phyloP scores from a whole-genome alignment of 2,113 vertebrate species.

The Rhinoderma darwinii region DNA sequence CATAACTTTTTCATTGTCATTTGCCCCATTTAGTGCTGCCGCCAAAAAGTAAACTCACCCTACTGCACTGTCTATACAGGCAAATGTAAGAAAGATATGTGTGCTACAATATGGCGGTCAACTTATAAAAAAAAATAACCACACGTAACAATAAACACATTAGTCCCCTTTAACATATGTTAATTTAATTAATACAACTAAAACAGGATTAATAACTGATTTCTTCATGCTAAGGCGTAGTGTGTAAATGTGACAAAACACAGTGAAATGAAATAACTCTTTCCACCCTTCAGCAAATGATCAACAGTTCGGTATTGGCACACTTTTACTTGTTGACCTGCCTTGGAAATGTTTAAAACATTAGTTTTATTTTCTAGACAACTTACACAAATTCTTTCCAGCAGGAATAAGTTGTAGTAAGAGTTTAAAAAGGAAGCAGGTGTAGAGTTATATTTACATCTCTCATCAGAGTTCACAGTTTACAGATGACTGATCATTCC shows the following conservation, averaged over 20 bases:
- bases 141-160: not conserved
- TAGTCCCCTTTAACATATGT: not conserved
- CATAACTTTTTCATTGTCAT: not conserved
- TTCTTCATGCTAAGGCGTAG: not conserved
- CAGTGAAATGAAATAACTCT: not conserved
- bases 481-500: conserved; percentile 5
- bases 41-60: not conserved
- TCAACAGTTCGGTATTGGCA: not conserved
- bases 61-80: not conserved
- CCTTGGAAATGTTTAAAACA: conserved; percentile 33
- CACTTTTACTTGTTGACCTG: conserved; percentile 15
- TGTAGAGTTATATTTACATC: conserved; percentile 36
- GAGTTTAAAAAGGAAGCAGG: conserved; percentile 38
- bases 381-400: conserved; percentile 30
- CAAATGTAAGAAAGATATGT: not conserved
- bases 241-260: not conserved
- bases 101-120: not conserved
- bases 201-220: not conserved
- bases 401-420: not conserved
- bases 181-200: not conserved
- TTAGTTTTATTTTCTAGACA: conserved; percentile 29
- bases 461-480: conserved; percentile 42
- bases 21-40: not conserved
- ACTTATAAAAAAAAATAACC: not conserved
- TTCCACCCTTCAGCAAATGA: conserved; percentile 23